phyloP scores from a whole-genome alignment of 1,140 invertebrate genomes.

The Aphelinus atriplicis region DNA sequence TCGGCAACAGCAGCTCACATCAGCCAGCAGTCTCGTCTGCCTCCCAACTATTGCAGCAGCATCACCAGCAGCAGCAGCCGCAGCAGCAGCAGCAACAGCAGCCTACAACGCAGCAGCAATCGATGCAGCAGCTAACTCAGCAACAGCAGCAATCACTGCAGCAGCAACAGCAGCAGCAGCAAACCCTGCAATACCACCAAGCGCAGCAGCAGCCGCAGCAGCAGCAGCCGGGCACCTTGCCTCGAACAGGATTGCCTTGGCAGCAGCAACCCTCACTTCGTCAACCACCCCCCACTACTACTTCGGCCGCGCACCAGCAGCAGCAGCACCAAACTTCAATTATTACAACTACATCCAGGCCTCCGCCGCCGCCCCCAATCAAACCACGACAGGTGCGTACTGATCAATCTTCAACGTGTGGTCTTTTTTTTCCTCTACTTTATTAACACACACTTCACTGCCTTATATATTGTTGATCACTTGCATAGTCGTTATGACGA shows the following conservation, averaged over 20 bases:
- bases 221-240: conserved; percentile 57
- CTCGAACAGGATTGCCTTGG: conserved; percentile 65
- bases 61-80: conserved; percentile 38
- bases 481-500: background rate
- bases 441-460: background rate
- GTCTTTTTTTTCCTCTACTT: background rate
- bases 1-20: conserved; percentile 50
- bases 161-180: conserved; percentile 44
- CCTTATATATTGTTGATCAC: background rate
- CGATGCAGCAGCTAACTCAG: conserved; percentile 52
- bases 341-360: conserved; percentile 44
- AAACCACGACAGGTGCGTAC: conserved; percentile 74
- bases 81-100: conserved; percentile 39
- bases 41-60: conserved; percentile 26
- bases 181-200: conserved; percentile 44
- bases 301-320: conserved; percentile 60
- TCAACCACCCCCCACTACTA: conserved; percentile 63
- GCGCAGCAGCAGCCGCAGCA: conserved; percentile 51
- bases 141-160: conserved; percentile 28
- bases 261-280: conserved; percentile 66
- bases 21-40: conserved; percentile 29
- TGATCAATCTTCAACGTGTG: no score
- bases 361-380: conserved; percentile 73
- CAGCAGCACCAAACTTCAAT: conserved; percentile 10
- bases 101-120: conserved; percentile 54